Conservation (phyloP, 2,797 vertebrate species). For the Hylomyscus alleni region DNA sequence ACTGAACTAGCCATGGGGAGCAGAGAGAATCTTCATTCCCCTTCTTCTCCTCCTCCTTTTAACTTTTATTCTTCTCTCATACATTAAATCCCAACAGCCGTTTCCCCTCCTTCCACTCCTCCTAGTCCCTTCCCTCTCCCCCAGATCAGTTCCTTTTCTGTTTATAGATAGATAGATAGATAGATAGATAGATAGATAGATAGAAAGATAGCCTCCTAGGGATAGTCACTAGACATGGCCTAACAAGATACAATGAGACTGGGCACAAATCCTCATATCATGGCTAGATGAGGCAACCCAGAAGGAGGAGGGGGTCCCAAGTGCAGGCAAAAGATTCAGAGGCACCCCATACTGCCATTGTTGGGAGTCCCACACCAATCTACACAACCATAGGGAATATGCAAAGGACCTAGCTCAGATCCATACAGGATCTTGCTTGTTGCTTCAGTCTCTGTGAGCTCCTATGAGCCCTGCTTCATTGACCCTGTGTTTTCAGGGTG, state of each 20-base stretch:
- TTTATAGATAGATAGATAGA: not conserved
- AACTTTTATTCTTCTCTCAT: not conserved
- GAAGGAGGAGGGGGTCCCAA: not conserved
- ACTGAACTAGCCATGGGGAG: not conserved
- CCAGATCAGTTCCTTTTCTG: not conserved
- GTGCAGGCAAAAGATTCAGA: not conserved
- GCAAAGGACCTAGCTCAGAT: not conserved
- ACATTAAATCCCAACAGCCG: not conserved
- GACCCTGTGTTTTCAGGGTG: not conserved
- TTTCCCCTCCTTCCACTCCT: not conserved
- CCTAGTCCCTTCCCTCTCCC: not conserved
- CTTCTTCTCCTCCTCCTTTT: not conserved
- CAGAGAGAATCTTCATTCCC: not conserved
- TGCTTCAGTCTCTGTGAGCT: not conserved
- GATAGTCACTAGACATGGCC: not conserved
- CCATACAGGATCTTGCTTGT: not conserved
- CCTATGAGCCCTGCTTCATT: not conserved
- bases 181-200: not conserved
- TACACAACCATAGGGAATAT: not conserved
- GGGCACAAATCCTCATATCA: not conserved
- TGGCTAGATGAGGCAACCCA: not conserved
- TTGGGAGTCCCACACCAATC: not conserved
- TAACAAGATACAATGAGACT: not conserved
- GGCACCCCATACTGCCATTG: not conserved
- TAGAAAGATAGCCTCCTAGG: not conserved